phyloP scores from a whole-genome alignment of 2,888 invertebrate genomes.

The Microdon myrmicae region DNA sequence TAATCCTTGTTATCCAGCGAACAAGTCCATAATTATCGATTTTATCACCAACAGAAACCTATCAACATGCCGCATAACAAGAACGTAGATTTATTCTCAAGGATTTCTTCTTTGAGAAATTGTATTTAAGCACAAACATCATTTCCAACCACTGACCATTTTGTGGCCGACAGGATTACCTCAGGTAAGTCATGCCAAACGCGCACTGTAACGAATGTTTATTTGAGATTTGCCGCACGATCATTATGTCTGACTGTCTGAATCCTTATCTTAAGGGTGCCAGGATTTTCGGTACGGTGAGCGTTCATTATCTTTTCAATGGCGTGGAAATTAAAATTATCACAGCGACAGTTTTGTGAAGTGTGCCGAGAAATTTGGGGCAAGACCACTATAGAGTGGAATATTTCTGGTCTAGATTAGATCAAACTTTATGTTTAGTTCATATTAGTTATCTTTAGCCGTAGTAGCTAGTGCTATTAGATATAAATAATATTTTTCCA shows the following conservation, averaged over 20 bases:
- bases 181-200: constrained; percentile 28
- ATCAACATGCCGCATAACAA: constrained; percentile 44
- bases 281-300: constrained; percentile 45
- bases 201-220: constrained; percentile 47
- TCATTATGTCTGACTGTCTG: constrained; percentile 51
- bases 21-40: constrained; percentile 43
- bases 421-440: no score
- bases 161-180: constrained; percentile 15
- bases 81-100: no score
- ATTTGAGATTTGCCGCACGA: constrained; percentile 50
- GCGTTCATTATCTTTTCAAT: no score
- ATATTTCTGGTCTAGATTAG: no score
- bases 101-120: no score
- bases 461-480: no score
- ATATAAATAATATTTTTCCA: no score
- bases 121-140: constrained; percentile 48
- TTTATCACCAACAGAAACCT: constrained; percentile 39
- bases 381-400: no score
- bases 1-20: constrained; percentile 36
- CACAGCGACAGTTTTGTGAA: constrained; percentile 10
- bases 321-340: constrained; percentile 2
- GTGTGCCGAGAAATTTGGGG: no score
- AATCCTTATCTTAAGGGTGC: constrained; percentile 43
- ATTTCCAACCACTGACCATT: constrained; percentile 24
- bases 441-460: no score